Conservation (phyloP, 2,888 invertebrate species). For the Apomyelois bistriatella region DNA sequence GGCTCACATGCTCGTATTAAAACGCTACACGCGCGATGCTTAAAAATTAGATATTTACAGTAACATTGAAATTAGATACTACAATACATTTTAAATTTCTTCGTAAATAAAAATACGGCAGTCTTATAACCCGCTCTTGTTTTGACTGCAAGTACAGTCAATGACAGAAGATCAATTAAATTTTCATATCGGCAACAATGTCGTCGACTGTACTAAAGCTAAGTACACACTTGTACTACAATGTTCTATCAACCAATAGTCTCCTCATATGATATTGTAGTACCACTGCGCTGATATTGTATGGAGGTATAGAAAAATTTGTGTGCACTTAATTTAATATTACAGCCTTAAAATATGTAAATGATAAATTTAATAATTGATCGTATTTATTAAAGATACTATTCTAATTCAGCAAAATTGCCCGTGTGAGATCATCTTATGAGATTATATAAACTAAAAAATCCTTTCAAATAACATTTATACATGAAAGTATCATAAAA, state of each 20-base stretch:
- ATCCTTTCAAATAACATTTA: conserved; percentile 25
- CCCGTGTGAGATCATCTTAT: conserved; percentile 65
- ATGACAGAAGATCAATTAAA: not conserved
- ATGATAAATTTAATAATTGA: not conserved
- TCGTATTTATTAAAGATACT: conserved; percentile 13
- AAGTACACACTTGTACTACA: conserved; percentile 10
- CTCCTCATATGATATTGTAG: too few species aligned
- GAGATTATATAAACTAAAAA: conserved; percentile 40
- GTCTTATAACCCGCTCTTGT: conserved; percentile 40
- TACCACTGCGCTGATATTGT: too few species aligned
- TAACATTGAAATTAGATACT: conserved; percentile 35
- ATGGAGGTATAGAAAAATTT: not conserved
- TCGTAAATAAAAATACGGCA: conserved; percentile 29
- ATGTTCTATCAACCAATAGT: too few species aligned
- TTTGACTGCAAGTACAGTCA: conserved; percentile 11
- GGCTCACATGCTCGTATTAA: conserved; percentile 23
- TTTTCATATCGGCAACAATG: not conserved
- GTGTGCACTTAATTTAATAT: conserved; percentile 12
- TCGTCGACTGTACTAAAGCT: conserved; percentile 13
- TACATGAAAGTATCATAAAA: conserved; percentile 24
- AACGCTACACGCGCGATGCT: conserved; percentile 21
- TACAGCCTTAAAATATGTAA: conserved; percentile 11
- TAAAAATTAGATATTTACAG: conserved; percentile 40
- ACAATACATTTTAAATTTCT: conserved; percentile 33
- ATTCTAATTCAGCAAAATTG: conserved; percentile 38